These are phyloP conservation scores for Vulpes ferrilata DNA, from an alignment of 2,113 vertebrate genomes.

Conservation along the genomic window DNA sequence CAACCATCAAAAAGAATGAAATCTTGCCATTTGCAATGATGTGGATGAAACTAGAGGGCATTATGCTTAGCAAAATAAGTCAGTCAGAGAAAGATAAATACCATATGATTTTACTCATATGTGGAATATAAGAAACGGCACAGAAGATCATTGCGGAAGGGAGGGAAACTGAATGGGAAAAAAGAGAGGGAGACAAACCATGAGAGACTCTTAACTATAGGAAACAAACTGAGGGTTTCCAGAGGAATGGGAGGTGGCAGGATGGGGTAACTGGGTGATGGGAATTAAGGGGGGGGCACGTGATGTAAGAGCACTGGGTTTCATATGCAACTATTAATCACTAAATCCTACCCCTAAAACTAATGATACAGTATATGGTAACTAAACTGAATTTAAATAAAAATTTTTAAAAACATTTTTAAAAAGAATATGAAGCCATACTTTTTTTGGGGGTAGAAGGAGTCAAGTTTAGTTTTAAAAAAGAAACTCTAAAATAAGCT, in stretches of 20 bases:
- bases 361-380: not conserved
- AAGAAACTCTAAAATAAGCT: not conserved
- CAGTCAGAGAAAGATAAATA: too few relatives aligned
- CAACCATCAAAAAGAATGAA: too few relatives aligned
- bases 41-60: too few relatives aligned
- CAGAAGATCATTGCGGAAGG: too few relatives aligned
- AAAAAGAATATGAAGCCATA: not conserved
- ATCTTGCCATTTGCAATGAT: too few relatives aligned
- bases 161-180: too few relatives aligned
- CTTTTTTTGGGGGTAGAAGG: fast-evolving
- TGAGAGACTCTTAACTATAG: too few relatives aligned
- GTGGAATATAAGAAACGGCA: too few relatives aligned
- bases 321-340: not conserved
- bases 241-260: not conserved
- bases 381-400: not conserved
- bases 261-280: not conserved
- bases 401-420: not conserved
- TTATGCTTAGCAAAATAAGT: too few relatives aligned
- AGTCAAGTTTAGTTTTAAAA: not conserved
- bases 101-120: too few relatives aligned
- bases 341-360: not conserved
- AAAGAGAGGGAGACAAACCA: too few relatives aligned
- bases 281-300: not conserved
- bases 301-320: not conserved
- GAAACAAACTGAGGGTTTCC: not conserved